These are phyloP conservation scores for Ethmia dodecea DNA, from an alignment of 2,888 invertebrate genomes.

Conservation along the genomic window DNA sequence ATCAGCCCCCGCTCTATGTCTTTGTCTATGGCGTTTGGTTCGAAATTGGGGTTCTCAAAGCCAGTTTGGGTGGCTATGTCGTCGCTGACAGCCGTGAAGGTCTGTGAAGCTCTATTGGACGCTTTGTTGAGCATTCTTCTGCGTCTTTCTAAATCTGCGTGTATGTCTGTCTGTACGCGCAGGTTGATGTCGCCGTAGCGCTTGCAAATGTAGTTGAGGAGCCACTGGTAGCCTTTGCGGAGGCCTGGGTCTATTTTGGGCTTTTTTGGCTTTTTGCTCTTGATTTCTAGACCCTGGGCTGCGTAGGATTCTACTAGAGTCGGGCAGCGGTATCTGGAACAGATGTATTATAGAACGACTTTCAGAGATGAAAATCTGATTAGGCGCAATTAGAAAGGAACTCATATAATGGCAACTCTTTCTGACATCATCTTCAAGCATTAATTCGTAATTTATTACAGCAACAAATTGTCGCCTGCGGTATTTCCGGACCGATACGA, in stretches of 20 bases:
- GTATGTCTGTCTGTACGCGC: conserved; percentile 81
- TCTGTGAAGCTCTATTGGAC: conserved; percentile 49
- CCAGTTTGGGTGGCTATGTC: conserved; percentile 64
- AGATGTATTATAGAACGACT: background rate
- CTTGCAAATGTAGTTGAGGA: conserved; percentile 82
- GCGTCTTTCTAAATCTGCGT: conserved; percentile 71
- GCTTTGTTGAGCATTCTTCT: conserved; percentile 53
- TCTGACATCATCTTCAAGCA: too few species aligned
- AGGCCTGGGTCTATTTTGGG: conserved; percentile 81
- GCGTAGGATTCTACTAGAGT: conserved; percentile 88
- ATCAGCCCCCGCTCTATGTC: conserved; percentile 44
- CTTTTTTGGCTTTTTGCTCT: conserved; percentile 46
- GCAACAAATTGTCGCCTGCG: too few species aligned
- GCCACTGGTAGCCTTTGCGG: conserved; percentile 83
- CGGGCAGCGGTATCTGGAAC: conserved; percentile 81
- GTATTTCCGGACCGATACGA: too few species aligned
- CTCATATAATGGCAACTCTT: too few species aligned
- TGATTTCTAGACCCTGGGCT: conserved; percentile 45
- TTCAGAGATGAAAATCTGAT: too few species aligned
- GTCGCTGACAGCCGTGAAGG: conserved; percentile 48
- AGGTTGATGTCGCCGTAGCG: conserved; percentile 80
- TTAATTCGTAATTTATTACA: too few species aligned
- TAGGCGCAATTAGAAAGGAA: too few species aligned
- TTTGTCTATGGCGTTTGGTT: conserved; percentile 28
- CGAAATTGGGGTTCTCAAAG: conserved; percentile 67